Base-by-base conservation (phyloP, 2,797 vertebrate genomes). In the Myiotriccus ornatus region DNA sequence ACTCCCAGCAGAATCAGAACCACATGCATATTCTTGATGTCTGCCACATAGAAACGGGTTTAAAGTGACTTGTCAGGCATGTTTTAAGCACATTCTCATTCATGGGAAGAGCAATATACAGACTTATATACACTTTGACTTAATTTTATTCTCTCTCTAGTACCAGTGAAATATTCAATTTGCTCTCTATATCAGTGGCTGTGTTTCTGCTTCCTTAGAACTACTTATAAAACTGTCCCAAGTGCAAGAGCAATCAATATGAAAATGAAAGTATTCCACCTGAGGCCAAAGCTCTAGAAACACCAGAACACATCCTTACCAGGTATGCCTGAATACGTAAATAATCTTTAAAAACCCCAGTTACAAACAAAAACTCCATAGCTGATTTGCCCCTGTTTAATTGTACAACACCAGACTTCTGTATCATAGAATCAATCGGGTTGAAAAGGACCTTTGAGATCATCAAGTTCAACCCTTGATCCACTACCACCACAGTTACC, bases 1-100 rank as follows among this genome's bases (percentile, higher is more conserved):
- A 65, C 41, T 70, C 6, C 0, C 39, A 68, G 39, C 3, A 7
- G 28, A 68, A 22, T 44, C 64, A 73, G 55, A 77, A 82, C 44
- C 28, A 37, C 0, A 0, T 0, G 1, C 25, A 6, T 52, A 49
- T 63, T 49, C 49, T 50, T 65, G 25, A 62, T 9, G 8, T 56
- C 43, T 79, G 63, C 43, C 47, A 52, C 43, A 79, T 8, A 47
- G 30, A 87, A 63, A 12, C 23, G 14, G 23, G 27, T 52, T 75
- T 50, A 14, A 75, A 78, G 46, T 59, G 47, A 64, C 30, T 49
- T 78, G 25, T 53, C 27, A 56, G 62, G 47, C 43, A 28, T 17
- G 37, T 21, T 56, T 79, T 56, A 68, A 60, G 56, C 0, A 3
- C 43, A 74, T 65, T 19, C 24, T 23, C 24, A 56, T 70, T 67